Conservation (phyloP, 2,797 vertebrate genomes). For the Neomorphus geoffroyi region DNA sequence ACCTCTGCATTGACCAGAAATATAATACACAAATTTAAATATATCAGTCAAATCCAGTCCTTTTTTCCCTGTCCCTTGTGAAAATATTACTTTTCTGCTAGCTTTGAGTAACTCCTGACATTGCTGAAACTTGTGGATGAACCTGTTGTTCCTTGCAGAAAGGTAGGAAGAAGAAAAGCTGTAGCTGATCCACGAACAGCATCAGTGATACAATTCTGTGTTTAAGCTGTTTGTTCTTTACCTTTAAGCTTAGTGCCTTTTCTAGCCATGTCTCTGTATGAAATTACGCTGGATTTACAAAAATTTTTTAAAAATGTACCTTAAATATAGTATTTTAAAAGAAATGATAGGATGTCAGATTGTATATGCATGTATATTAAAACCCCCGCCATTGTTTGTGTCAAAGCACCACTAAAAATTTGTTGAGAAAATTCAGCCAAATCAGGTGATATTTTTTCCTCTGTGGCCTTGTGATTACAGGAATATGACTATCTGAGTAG, state of each 20-base stretch:
- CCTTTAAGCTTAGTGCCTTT: background rate
- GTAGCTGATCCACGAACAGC: background rate
- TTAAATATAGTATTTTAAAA: background rate
- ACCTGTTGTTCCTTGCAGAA: background rate
- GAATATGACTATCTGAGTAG: background rate
- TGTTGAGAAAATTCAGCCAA: background rate
- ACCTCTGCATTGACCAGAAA: background rate
- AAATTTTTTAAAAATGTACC: background rate
- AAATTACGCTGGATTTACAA: background rate
- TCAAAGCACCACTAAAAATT: background rate
- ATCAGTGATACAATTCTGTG: background rate
- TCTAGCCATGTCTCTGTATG: background rate
- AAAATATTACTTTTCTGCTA: background rate
- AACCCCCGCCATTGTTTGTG: background rate
- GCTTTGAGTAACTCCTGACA: background rate
- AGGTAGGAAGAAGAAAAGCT: background rate
- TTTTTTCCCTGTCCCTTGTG: background rate
- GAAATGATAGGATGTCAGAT: background rate
- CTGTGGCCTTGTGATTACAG: background rate
- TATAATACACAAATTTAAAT: background rate
- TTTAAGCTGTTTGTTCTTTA: background rate
- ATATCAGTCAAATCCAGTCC: background rate
- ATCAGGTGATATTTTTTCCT: background rate
- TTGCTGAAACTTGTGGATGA: background rate
- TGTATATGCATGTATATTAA: background rate